These are phyloP conservation scores for Meta bourneti DNA, from an alignment of 2,888 invertebrate species.

Conservation along the genomic window DNA sequence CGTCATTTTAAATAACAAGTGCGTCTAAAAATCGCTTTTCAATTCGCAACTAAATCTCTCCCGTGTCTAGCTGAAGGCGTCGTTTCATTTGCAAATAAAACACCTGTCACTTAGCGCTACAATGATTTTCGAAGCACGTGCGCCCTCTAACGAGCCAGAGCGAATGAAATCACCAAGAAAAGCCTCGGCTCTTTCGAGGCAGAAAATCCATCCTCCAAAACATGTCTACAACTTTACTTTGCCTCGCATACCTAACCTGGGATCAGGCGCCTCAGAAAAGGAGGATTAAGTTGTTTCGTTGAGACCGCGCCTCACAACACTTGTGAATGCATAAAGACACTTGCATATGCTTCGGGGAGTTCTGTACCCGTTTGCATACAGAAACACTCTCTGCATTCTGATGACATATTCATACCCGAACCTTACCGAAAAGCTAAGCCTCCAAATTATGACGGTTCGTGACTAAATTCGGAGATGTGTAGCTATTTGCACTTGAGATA, in stretches of 20 bases:
- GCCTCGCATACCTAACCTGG: conserved; percentile 48
- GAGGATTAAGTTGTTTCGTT: conserved; percentile 48
- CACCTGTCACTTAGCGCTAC: conserved; percentile 61
- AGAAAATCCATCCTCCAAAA: conserved; percentile 39
- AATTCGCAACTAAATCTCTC: conserved; percentile 22
- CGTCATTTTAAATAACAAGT: too few relatives aligned
- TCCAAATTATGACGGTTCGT: too few relatives aligned
- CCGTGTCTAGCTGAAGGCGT: neutral
- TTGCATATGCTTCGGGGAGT: neutral
- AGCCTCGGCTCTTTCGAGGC: neutral
- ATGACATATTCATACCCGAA: too few relatives aligned
- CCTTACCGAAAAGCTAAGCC: too few relatives aligned
- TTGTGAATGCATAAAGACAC: conserved; percentile 25
- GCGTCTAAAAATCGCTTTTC: neutral
- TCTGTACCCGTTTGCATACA: neutral
- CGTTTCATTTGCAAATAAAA: conserved; percentile 67
- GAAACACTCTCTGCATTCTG: too few relatives aligned
- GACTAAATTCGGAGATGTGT: too few relatives aligned
- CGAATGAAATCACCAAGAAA: conserved; percentile 18
- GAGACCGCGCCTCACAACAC: neutral
- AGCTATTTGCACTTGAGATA: too few relatives aligned
- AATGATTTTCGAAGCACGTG: conserved; percentile 58
- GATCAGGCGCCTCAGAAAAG: conserved; percentile 14
- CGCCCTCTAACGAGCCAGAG: conserved; percentile 55
- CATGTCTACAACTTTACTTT: conserved; percentile 51